phyloP scores from a whole-genome alignment of 2,888 invertebrate genomes.

The Saturnia pavonia region DNA sequence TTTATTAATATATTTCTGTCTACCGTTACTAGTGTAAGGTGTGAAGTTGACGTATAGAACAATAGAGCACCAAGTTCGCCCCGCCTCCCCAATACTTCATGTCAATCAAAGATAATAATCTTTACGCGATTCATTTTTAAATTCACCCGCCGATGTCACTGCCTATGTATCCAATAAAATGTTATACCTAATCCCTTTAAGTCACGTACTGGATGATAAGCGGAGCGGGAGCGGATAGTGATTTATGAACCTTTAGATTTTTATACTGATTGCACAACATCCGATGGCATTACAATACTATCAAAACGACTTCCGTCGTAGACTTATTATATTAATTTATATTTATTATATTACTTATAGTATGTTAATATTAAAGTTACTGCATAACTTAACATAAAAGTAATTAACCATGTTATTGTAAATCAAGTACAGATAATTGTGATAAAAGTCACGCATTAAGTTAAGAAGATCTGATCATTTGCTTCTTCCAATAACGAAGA shows the following conservation, averaged over 20 bases:
- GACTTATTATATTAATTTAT: too few relatives aligned
- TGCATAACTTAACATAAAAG: neutral
- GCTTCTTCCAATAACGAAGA: neutral
- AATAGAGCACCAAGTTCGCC: slow-evolving; percentile 38
- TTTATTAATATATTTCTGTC: slow-evolving; percentile 7
- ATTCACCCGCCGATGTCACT: slow-evolving; percentile 36
- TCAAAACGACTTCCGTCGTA: too few relatives aligned
- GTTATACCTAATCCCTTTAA: slow-evolving; percentile 42
- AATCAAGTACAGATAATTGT: neutral
- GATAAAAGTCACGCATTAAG: neutral
- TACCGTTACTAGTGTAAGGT: slow-evolving; percentile 1
- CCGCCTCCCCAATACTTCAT: slow-evolving; percentile 48
- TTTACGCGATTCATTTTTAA: slow-evolving; percentile 47
- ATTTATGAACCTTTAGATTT: neutral
- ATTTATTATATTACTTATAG: too few relatives aligned
- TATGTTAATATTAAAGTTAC: too few relatives aligned
- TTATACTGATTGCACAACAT: too few relatives aligned
- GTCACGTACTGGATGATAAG: slow-evolving; percentile 22
- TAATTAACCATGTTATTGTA: neutral
- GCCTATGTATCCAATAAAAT: slow-evolving; percentile 42
- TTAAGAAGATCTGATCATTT: neutral
- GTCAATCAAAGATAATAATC: slow-evolving; percentile 48
- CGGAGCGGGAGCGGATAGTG: slow-evolving; percentile 12
- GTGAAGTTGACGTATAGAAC: slow-evolving; percentile 24
- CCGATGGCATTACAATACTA: too few relatives aligned